These are phyloP conservation scores for Neoaliturus tenellus DNA, from an alignment of 2,888 invertebrate genomes.

Conservation along the genomic window DNA sequence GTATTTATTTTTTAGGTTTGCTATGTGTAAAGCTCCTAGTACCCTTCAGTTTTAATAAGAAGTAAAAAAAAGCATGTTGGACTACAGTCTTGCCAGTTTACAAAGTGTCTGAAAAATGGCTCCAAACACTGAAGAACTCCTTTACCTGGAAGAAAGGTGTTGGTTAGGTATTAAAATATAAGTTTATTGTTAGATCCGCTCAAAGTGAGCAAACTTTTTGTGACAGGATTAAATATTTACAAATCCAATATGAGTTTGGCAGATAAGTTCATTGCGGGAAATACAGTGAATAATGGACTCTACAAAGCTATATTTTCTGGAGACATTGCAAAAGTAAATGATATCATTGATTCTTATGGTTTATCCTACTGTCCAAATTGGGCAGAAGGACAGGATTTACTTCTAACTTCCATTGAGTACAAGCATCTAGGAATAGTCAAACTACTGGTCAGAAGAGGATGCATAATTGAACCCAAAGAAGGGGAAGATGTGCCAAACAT, in stretches of 20 bases:
- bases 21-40: too few species aligned
- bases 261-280: not conserved
- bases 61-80: too few species aligned
- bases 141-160: too few species aligned
- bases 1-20: too few species aligned
- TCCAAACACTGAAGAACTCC: too few species aligned
- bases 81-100: too few species aligned
- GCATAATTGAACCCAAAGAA: not conserved
- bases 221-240: too few species aligned
- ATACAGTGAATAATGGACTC: not conserved
- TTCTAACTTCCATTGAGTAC: not conserved
- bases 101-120: too few species aligned
- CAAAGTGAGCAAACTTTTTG: too few species aligned
- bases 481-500: not conserved
- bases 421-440: not conserved
- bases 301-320: constrained; percentile 20
- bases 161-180: too few species aligned
- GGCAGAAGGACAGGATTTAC: constrained; percentile 20
- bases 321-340: not conserved
- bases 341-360: constrained; percentile 14
- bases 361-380: not conserved
- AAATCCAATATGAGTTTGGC: not conserved
- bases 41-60: too few species aligned
- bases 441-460: not conserved
- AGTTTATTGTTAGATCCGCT: too few species aligned